A percentile compares a stretch with the other conserved stretches of the same genome.
These are phyloP conservation scores for Propsilocerus akamusi DNA, from an alignment of 1,140 invertebrate genomes.

Conservation along the genomic window DNA sequence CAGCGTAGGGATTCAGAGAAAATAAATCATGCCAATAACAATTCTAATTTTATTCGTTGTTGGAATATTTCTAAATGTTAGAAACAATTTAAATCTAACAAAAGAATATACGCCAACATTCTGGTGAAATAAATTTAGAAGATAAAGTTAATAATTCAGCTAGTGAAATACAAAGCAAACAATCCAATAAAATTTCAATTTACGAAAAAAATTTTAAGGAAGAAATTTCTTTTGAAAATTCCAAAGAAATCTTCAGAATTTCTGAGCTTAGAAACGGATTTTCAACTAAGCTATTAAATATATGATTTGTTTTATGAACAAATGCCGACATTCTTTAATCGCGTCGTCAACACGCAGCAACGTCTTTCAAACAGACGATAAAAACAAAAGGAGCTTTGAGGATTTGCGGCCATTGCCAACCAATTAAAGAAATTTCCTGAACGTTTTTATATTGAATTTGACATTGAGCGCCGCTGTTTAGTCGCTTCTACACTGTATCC, in stretches of 20 bases:
- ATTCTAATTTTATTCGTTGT: too few species aligned
- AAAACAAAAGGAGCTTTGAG: background rate
- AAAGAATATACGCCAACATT: too few species aligned
- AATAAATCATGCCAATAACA: too few species aligned
- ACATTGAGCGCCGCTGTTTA: background rate
- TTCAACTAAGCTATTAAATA: background rate
- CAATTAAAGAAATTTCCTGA: background rate
- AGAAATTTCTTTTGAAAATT: background rate
- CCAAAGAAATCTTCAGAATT: background rate
- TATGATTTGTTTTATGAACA: background rate
- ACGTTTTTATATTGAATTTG: background rate
- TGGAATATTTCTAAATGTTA: too few species aligned
- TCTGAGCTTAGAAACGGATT: background rate
- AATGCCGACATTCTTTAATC: background rate
- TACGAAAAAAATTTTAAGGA: too few species aligned
- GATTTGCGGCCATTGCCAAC: background rate
- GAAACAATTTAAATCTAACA: too few species aligned
- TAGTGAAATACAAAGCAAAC: too few species aligned
- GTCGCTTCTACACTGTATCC: background rate
- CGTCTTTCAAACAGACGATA: background rate
- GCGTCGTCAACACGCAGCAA: background rate
- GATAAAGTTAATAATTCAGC: too few species aligned
- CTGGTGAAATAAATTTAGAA: too few species aligned
- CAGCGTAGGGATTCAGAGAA: too few species aligned
- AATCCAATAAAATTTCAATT: too few species aligned